Base-by-base conservation (phyloP, 2,888 invertebrate genomes). In the Torymus tubicola region DNA sequence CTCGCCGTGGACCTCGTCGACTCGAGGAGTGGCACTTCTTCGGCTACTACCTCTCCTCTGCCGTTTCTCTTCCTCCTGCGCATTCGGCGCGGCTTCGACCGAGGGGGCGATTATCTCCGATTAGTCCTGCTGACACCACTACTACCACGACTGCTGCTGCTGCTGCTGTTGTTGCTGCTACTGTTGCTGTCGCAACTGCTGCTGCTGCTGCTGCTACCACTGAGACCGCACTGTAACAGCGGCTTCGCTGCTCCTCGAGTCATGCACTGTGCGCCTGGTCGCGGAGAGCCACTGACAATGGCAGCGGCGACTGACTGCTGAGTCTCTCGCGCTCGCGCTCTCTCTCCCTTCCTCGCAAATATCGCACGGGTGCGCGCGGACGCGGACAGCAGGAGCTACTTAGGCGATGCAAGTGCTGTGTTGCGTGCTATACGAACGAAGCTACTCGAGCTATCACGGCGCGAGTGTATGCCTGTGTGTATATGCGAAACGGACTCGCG, bases 51-150 rank as follows among this genome's bases (percentile, higher is more conserved):
- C 55, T 14, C 65, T 16, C 13, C 72, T 24, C 58, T 31, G 18
- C 4, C 42, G 67, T 58, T 24, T 57, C 72, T 42, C 63, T 73
- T 68, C 55, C 68, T 42, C 50, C 61, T 53, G 64, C 79, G 63
- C 79, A 68, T 78, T 53, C 78, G 73, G 73, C 61, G 67, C 10
- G 24, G 57, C 24, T 53, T 16, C 63, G 52, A 14, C 13, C 55
- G 50, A n/a, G 16, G 57, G 58, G 18, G 65, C 72, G 67, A 71
- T 71, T 57, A 57, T 78, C 24, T 52, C 63, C 18, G 63, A 16
- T 63, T 61, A 10, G 8, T 21, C 21, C n/a, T 18, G 10, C n/a
- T 21, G 11, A 5, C 16, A 18, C 31, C 31, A 31, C 63, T 5
- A 31, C 31, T 31, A 31, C 31, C 5, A 31, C 31, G 4, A 31